Evolutionary conservation across 2,113 vertebrate genomes (phyloP), one percentile per base, ranked within the genome.

Genomic region (Casuarius casuarius): DNA sequence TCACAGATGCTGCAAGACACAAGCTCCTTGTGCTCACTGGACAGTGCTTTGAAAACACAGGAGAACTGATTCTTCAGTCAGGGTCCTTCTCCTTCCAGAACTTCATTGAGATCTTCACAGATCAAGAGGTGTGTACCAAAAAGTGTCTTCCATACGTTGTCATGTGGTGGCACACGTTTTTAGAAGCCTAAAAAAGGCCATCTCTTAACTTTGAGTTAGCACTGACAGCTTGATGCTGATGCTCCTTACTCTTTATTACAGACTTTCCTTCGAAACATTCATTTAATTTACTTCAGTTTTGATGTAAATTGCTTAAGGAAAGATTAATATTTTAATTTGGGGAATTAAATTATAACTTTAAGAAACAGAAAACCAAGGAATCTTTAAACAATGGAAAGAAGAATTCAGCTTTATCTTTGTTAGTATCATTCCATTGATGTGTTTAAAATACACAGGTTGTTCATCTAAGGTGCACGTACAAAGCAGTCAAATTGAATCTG

Each of bases 71-170:
- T 96, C 99, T 99, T 85, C 99, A 99, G 66, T 99, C 99, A 33
- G 99, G 99, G 70, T 98, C 99, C 22, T 99, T 99, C 97, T 99
- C 99, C 73, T 99, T 99, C 98, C 98, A 98, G 91, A 99, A 98
- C 79, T 99, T 99, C 97, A 99, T 99, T 86, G 99, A 99, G 97
- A 99, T 99, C 96, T 99, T 99, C 95, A 99, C 99, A 2, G 99
- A 99, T 94, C 99, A 99, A 98, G 99, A 99, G 99, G 99, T 99
- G 77, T 88, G 98, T 93, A 85, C 26, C 52, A 42, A 87, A 58
- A 78, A 84, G 7, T 58, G 22, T 48, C 19, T 76, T 75, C 67
- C 4, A 7, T 80, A 20, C 2, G 7, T n/a, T 84, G 14, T 48
- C 7, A 14, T 2, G 2, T 29, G 18, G 20, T 81, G 40, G 71